Base-by-base conservation (phyloP, 2,113 vertebrate genomes). In the Syngnathoides biaculeatus region DNA sequence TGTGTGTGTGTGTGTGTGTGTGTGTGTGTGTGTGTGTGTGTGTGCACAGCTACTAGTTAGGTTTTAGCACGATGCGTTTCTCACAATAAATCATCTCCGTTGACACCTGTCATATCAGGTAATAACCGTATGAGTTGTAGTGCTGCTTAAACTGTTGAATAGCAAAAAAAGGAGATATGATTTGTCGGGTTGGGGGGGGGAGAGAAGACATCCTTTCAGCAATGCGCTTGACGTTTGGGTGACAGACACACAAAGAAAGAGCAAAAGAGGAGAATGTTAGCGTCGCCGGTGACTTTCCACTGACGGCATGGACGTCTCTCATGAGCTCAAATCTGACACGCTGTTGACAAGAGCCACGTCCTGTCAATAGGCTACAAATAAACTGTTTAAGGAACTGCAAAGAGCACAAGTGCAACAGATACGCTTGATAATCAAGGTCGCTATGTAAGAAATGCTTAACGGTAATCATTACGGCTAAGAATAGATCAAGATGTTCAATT, bases 291-390 rank as follows among this genome's bases (percentile, higher is more conserved):
- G 85, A 83, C 74, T 85, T 83, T 82, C 77, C 85, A 82, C 68
- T 84, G 80, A 84, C 80, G 78, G 83, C 39, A 14, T 78, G 65
- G 65, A 67, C 40, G 67, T 69, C 68, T 75, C 71, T 62, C 65
- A 48, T 15, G 35, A 66, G 63, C 71, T 60, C 40, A 42, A n/a
- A 70, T 73, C n/a, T 86, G 83, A 88, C 78, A 84, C 48, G 77
- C 17, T 77, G 87, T 78, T 89, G 86, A 89, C 88, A 84, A 86
- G 87, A 45, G 64, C 62, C 77, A 63, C 62, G 63, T 80, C 75
- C 78, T 79, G 81, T 84, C 87, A 79, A 82, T 83, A 86, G 82
- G 74, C 82, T 82, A 82, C 86, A 89, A 89, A 89, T 89, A 88
- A 88, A 88, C 80, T 61, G 75, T 86, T 90, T 87, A 83, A 84